Evolutionary conservation across 2,888 invertebrate genomes (phyloP).

Genomic region (Dioctria rufipes): DNA sequence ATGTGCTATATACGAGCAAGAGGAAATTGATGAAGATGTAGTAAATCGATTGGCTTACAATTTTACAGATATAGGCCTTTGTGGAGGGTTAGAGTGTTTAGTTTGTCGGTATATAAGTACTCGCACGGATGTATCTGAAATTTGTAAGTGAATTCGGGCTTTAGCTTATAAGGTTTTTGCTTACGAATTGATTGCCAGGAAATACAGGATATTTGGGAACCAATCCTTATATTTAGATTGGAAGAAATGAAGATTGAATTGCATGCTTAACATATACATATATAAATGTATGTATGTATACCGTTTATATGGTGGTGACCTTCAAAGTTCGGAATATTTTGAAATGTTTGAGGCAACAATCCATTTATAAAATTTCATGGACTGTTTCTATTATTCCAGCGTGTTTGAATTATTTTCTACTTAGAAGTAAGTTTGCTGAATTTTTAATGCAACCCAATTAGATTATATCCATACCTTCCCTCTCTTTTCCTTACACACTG

Average conservation of each 20-base stretch:
- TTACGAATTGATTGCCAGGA: constrained; percentile 23
- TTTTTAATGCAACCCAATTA: too few relatives aligned
- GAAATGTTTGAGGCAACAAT: too few relatives aligned
- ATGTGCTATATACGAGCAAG: constrained; percentile 26
- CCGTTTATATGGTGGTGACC: not conserved
- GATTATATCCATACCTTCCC: too few relatives aligned
- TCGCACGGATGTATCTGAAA: constrained; percentile 26
- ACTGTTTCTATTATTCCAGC: too few relatives aligned
- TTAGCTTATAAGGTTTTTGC: constrained; percentile 5
- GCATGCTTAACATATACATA: too few relatives aligned
- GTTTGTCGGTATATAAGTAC: not conserved
- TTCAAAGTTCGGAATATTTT: too few relatives aligned
- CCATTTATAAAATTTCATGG: too few relatives aligned
- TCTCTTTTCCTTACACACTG: too few relatives aligned
- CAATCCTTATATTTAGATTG: not conserved
- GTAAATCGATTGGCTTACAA: constrained; percentile 52
- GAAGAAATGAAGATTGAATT: not conserved
- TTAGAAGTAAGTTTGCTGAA: too few relatives aligned
- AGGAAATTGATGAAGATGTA: constrained; percentile 56
- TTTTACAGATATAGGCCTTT: not conserved
- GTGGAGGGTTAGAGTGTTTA: not conserved
- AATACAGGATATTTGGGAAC: constrained; percentile 1
- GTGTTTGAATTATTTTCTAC: too few relatives aligned
- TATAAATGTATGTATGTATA: not conserved
- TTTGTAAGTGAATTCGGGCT: constrained; percentile 29